Conservation (phyloP, 2,888 invertebrate genomes). For the Tenthredo livida region DNA sequence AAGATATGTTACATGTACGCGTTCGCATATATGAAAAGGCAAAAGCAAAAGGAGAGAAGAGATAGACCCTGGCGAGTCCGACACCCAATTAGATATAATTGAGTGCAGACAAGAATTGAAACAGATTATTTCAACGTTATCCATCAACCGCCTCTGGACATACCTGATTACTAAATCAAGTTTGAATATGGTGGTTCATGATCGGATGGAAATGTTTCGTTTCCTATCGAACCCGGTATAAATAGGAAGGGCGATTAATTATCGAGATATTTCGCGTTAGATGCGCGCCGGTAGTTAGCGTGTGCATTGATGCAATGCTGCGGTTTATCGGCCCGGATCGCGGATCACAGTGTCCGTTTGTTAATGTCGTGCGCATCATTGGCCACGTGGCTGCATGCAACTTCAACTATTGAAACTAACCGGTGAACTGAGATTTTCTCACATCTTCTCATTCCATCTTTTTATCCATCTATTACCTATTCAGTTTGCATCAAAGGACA, state of each 20-base stretch:
- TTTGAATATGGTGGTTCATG: conserved; percentile 36
- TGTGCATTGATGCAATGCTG: conserved; percentile 59
- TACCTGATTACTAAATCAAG: conserved; percentile 45
- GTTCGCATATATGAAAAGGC: neutral
- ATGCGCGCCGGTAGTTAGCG: conserved; percentile 58
- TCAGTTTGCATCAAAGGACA: neutral
- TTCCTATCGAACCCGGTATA: conserved; percentile 34
- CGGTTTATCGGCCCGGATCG: conserved; percentile 44
- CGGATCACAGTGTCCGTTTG: conserved; percentile 33
- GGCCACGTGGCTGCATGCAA: neutral
- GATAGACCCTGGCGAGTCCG: conserved; percentile 25
- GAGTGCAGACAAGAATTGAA: conserved; percentile 47
- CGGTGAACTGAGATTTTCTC: neutral
- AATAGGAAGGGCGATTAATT: conserved; percentile 66
- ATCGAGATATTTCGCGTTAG: conserved; percentile 71
- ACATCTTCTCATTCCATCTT: neutral
- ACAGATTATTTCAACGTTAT: conserved; percentile 49
- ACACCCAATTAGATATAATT: conserved; percentile 45
- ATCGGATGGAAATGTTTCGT: conserved; percentile 49
- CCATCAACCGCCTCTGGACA: conserved; percentile 28
- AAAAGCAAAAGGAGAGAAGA: conserved; percentile 16
- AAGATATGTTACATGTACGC: neutral
- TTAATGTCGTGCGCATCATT: conserved; percentile 30
- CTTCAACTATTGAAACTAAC: neutral
- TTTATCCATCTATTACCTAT: neutral